These are phyloP conservation scores for Crematogaster levior DNA, from an alignment of 2,888 invertebrate genomes.

Conservation along the genomic window DNA sequence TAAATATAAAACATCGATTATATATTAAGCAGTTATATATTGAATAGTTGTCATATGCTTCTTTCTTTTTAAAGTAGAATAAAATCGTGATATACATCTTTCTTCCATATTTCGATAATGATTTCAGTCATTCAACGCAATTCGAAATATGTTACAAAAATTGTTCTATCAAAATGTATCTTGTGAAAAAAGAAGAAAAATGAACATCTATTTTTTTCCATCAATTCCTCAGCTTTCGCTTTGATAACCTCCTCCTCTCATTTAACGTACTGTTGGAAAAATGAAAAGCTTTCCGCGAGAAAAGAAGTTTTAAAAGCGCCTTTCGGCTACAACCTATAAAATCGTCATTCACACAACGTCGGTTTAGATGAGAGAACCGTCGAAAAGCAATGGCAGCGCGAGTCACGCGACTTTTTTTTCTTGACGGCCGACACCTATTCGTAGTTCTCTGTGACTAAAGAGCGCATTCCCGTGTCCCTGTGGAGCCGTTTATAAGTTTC, in stretches of 20 bases:
- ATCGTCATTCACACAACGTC: constrained; percentile 39
- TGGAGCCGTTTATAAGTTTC: constrained; percentile 58
- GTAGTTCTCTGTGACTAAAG: constrained; percentile 41
- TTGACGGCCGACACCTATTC: background rate
- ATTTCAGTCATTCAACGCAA: background rate
- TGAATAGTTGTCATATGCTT: background rate
- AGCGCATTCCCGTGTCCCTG: constrained; percentile 35
- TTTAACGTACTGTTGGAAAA: constrained; percentile 22
- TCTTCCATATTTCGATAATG: background rate
- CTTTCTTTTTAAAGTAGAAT: background rate
- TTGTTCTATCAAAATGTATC: background rate
- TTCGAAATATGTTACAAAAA: background rate
- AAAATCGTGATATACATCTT: background rate
- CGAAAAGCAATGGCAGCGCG: constrained; percentile 23
- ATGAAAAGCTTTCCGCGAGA: constrained; percentile 36
- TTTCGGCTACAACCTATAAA: constrained; percentile 39
- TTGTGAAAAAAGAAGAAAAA: background rate
- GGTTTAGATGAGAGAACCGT: background rate
- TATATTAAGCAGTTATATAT: no score
- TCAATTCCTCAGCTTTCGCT: constrained; percentile 5
- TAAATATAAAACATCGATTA: background rate
- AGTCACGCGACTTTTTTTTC: constrained; percentile 8
- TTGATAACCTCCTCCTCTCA: constrained; percentile 20
- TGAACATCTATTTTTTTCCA: background rate
- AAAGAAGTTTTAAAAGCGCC: constrained; percentile 34